Conservation (phyloP, 1,140 invertebrate genomes). For the Drosophila arizonae region DNA sequence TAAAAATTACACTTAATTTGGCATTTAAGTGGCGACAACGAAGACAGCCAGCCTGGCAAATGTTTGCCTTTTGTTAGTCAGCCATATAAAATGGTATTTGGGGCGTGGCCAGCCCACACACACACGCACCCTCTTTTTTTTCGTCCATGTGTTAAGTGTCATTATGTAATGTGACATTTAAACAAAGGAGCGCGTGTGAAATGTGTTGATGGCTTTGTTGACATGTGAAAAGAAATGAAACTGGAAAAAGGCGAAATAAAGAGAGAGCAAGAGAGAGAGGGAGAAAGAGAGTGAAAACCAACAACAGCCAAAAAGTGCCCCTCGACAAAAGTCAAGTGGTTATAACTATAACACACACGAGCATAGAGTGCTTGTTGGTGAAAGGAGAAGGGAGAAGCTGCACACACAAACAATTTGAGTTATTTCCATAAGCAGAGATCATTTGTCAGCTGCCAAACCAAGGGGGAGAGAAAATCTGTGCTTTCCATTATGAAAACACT, state of each 20-base stretch:
- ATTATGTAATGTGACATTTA: conserved; percentile 76
- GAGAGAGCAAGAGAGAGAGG: background rate
- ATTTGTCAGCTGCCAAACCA: conserved; percentile 51
- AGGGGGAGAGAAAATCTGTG: background rate
- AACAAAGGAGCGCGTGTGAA: conserved; percentile 55
- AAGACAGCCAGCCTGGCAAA: conserved; percentile 35
- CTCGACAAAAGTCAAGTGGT: conserved; percentile 53
- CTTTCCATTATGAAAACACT: conserved; percentile 18
- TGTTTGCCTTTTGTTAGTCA: conserved; percentile 44
- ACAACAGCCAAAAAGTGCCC: conserved; percentile 22
- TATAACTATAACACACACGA: conserved; percentile 49
- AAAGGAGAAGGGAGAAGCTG: too few species aligned
- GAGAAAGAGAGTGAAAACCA: background rate
- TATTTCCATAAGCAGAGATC: conserved; percentile 63
- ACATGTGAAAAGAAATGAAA: conserved; percentile 55
- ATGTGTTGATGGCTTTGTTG: conserved; percentile 56
- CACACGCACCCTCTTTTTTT: background rate
- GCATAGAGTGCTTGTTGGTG: background rate
- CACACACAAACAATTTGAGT: conserved; percentile 36
- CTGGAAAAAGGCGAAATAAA: conserved; percentile 14
- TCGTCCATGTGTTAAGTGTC: conserved; percentile 62
- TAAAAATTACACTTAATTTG: conserved; percentile 81
- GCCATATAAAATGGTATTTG: conserved; percentile 53
- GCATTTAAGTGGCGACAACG: conserved; percentile 73
- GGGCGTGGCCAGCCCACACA: conserved; percentile 29